These are phyloP conservation scores for Lasioglossum calceatum DNA, from an alignment of 2,888 invertebrate genomes.

Conservation along the genomic window DNA sequence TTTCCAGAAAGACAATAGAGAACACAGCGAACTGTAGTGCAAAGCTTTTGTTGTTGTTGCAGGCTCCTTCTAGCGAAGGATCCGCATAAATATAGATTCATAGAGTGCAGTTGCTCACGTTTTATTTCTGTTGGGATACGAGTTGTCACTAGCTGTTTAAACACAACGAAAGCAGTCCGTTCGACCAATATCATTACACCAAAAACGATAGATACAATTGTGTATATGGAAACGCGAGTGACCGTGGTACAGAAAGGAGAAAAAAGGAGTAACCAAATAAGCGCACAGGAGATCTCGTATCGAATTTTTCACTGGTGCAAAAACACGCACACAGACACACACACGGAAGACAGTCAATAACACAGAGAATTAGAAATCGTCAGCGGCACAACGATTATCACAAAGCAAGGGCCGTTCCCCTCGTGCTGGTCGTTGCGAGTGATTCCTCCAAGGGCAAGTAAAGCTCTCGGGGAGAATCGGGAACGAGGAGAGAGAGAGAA, in stretches of 20 bases:
- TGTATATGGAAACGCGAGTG: background rate
- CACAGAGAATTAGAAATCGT: constrained; percentile 37
- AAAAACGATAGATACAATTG: background rate
- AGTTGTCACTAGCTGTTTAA: constrained; percentile 1
- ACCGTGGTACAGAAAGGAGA: background rate
- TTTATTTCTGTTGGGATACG: background rate
- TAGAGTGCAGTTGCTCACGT: constrained; percentile 9
- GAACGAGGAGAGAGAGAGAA: constrained; percentile 17
- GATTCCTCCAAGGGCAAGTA: constrained; percentile 45
- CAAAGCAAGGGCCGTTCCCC: constrained; percentile 53
- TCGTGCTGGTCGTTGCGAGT: constrained; percentile 21
- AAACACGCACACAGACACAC: constrained; percentile 9
- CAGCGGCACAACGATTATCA: constrained; percentile 26
- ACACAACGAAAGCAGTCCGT: background rate
- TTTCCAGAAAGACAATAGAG: background rate
- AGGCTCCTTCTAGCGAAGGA: background rate
- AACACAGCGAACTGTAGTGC: background rate
- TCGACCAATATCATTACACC: background rate
- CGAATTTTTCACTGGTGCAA: constrained; percentile 20
- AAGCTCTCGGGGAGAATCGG: constrained; percentile 22
- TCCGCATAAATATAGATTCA: constrained; percentile 13
- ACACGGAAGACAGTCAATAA: constrained; percentile 8
- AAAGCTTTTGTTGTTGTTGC: constrained; percentile 8
- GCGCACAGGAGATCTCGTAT: constrained; percentile 15
- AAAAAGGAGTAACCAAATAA: background rate